phyloP scores from a whole-genome alignment of 2,888 invertebrate genomes.

The Crematogaster levior region DNA sequence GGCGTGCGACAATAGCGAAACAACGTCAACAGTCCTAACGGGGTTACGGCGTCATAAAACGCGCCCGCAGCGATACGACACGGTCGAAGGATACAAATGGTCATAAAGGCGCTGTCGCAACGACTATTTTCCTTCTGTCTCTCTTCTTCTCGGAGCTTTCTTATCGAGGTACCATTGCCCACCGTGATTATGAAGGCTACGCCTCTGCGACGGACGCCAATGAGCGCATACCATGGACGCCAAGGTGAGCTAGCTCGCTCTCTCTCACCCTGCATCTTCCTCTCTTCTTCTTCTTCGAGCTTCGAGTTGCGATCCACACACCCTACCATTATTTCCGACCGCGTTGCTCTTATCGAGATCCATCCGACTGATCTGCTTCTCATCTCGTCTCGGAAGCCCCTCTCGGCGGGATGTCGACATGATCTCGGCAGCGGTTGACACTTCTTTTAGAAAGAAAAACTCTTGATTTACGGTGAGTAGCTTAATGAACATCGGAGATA shows the following conservation, averaged over 20 bases:
- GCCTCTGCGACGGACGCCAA: conserved; percentile 80
- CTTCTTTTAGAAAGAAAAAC: conserved; percentile 6
- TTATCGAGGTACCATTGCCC: conserved; percentile 33
- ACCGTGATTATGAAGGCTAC: conserved; percentile 65
- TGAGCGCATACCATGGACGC: conserved; percentile 76
- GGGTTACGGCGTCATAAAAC: conserved; percentile 27
- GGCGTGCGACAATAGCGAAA: not conserved
- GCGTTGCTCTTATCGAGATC: conserved; percentile 52
- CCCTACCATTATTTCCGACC: conserved; percentile 46
- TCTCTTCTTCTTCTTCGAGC: conserved; percentile 27
- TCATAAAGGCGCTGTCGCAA: conserved; percentile 13
- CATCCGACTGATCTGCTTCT: conserved; percentile 52
- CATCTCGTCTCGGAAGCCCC: conserved; percentile 39
- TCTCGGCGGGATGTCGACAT: conserved; percentile 10
- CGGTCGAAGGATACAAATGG: conserved; percentile 1
- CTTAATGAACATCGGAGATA: not conserved
- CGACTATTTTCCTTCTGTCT: conserved; percentile 18
- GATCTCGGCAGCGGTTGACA: conserved; percentile 22
- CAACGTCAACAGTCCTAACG: conserved; percentile 8
- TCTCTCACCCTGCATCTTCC: conserved; percentile 42
- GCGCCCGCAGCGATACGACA: conserved; percentile 4
- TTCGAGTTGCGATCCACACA: conserved; percentile 48
- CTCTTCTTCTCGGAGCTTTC: conserved; percentile 28
- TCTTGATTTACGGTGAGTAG: not conserved
- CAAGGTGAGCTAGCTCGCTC: conserved; percentile 83